Evolutionary conservation across 2,113 vertebrate genomes (phyloP).

Genomic region (Collichthys lucidus): DNA sequence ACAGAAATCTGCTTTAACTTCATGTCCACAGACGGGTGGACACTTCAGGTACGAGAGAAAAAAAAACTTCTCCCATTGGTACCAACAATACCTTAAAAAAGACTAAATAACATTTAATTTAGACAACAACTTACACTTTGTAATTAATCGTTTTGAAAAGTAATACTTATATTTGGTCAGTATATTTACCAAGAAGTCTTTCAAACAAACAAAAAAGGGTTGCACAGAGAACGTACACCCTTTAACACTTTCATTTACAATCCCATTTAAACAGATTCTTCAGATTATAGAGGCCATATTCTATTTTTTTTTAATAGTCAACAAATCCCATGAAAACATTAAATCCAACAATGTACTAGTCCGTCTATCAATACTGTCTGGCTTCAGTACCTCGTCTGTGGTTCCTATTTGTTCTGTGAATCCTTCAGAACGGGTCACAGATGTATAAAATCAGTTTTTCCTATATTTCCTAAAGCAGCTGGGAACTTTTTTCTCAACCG

Average conservation of each 20-base stretch:
- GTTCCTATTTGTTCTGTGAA: too few species aligned
- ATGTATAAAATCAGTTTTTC: not conserved
- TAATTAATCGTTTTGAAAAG: not conserved
- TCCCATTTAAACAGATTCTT: not conserved
- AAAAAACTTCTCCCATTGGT: not conserved
- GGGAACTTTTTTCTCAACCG: too few species aligned
- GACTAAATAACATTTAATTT: not conserved
- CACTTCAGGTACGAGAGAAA: not conserved
- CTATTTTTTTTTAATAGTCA: too few species aligned
- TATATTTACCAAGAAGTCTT: not conserved
- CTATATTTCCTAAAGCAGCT: not conserved
- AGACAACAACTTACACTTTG: not conserved
- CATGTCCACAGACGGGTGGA: not conserved
- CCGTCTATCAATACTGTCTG: too few species aligned
- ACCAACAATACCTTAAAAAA: not conserved
- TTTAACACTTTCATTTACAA: not conserved
- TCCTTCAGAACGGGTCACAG: not conserved
- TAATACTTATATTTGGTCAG: conserved; percentile 42
- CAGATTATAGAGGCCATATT: too few species aligned
- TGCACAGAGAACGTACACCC: not conserved
- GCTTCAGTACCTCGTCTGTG: too few species aligned
- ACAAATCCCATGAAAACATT: too few species aligned
- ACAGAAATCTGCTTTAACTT: not conserved
- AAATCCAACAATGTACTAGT: too few species aligned
- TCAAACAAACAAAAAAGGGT: not conserved